Evolutionary conservation across 2,888 invertebrate genomes (phyloP).

Genomic region (Drosophila antonietae): DNA sequence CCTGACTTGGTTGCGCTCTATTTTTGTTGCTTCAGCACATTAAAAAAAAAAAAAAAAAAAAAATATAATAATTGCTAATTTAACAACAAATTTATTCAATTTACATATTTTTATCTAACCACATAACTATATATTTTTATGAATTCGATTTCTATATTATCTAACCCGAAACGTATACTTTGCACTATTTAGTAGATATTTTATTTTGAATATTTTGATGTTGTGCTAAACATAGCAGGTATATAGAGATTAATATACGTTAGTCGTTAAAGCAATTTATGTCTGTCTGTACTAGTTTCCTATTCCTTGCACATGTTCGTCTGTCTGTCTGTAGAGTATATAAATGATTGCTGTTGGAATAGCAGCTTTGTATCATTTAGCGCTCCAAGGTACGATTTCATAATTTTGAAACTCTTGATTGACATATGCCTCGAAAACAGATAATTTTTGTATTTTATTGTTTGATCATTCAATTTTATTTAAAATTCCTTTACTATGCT

Average conservation of each 20-base stretch:
- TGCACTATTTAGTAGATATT: slow-evolving; percentile 42
- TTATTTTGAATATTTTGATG: neutral
- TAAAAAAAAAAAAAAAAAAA: neutral
- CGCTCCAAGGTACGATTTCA: too few species aligned
- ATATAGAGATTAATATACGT: neutral
- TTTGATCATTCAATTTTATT: too few species aligned
- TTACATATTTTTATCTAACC: slow-evolving; percentile 48
- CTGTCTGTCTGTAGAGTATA: neutral
- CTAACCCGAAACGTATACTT: slow-evolving; percentile 59
- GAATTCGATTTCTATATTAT: slow-evolving; percentile 18
- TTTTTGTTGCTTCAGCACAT: slow-evolving; percentile 53
- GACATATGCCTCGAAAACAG: too few species aligned
- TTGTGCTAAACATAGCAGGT: too few species aligned
- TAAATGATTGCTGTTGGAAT: neutral
- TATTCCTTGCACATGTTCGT: neutral
- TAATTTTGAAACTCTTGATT: too few species aligned
- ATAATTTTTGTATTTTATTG: too few species aligned
- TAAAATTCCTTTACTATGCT: too few species aligned
- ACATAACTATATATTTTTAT: slow-evolving; percentile 31
- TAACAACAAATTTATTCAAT: slow-evolving; percentile 60
- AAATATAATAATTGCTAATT: slow-evolving; percentile 79
- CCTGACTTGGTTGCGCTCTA: slow-evolving; percentile 48
- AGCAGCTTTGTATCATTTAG: neutral
- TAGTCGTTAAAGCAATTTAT: neutral
- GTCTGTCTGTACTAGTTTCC: neutral